Conservation (phyloP, 2,888 invertebrate species). For the Neoitamus cyanurus region DNA sequence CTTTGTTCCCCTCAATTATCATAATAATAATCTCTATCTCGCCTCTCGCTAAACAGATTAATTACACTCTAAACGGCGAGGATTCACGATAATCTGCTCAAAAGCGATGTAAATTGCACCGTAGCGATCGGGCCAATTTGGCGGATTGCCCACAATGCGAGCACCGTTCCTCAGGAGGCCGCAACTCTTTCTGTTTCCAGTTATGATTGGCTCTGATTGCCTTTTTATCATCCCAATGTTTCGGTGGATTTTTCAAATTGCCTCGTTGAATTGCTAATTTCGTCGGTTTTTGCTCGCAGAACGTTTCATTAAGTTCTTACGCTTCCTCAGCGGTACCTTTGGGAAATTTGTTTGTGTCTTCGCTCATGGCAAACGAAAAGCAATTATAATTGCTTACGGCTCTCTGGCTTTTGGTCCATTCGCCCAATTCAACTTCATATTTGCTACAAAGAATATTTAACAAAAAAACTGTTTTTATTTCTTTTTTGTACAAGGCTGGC, state of each 20-base stretch:
- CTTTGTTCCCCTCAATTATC: neutral
- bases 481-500: too few species aligned
- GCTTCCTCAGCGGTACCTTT: neutral
- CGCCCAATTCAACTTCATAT: neutral
- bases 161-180: neutral
- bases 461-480: too few species aligned
- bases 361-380: neutral
- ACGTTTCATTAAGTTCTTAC: neutral
- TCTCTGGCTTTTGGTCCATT: neutral
- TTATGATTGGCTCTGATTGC: neutral
- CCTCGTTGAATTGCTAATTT: neutral
- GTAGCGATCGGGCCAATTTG: neutral
- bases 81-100: neutral
- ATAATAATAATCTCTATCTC: constrained; percentile 3
- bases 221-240: neutral
- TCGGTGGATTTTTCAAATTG: neutral
- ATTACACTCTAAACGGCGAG: neutral
- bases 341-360: neutral
- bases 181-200: neutral
- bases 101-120: neutral
- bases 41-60: neutral
- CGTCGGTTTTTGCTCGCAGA: neutral
- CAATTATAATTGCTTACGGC: neutral
- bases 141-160: neutral
- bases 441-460: neutral